These are phyloP conservation scores for Dexiosoma caninum DNA, from an alignment of 2,888 invertebrate species.

Conservation along the genomic window DNA sequence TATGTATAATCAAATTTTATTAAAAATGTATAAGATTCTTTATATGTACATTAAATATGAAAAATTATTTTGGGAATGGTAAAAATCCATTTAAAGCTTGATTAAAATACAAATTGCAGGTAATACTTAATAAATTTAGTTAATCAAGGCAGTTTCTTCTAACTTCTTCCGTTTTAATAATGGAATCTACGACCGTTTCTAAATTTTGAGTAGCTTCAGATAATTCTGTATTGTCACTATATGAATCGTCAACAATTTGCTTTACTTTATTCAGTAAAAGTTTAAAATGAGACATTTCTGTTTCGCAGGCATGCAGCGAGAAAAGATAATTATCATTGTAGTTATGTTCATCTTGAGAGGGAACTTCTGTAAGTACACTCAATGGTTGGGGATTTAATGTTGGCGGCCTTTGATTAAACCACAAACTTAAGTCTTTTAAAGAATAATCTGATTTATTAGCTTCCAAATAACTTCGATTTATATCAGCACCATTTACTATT, in stretches of 20 bases:
- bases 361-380: conserved; percentile 51
- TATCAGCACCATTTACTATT: conserved; percentile 76
- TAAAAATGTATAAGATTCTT: background rate
- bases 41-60: too few relatives aligned
- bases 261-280: conserved; percentile 75
- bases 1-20: background rate
- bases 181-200: conserved; percentile 76
- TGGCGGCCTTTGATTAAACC: conserved; percentile 72
- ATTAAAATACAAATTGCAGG: conserved; percentile 38
- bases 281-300: conserved; percentile 76
- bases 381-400: conserved; percentile 20
- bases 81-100: conserved; percentile 39
- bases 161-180: conserved; percentile 75
- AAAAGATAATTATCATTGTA: conserved; percentile 21
- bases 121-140: background rate
- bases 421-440: conserved; percentile 74
- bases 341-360: conserved; percentile 46
- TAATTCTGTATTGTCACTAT: conserved; percentile 76
- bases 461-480: conserved; percentile 77
- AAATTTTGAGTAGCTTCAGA: conserved; percentile 77
- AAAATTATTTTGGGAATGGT: conserved; percentile 8
- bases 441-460: conserved; percentile 77
- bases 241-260: conserved; percentile 77
- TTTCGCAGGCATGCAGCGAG: conserved; percentile 69
- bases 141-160: conserved; percentile 67